Conservation (phyloP, 1,140 invertebrate genomes). For the Brachionus angularis region DNA sequence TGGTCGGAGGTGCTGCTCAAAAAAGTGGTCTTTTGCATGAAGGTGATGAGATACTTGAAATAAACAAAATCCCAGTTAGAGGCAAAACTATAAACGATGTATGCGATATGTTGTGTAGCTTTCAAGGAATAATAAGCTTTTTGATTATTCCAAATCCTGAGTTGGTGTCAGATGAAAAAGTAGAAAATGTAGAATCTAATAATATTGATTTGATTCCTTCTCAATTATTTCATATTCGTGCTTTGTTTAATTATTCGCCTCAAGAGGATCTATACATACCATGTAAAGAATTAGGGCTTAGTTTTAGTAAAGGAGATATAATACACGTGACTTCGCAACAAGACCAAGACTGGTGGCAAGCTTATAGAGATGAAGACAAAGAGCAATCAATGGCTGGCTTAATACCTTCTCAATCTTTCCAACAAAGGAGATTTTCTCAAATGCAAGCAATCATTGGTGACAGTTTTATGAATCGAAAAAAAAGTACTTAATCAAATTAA, state of each 20-base stretch:
- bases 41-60: constrained; percentile 92
- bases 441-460: constrained; percentile 39
- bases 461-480: constrained; percentile 36
- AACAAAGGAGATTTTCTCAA: constrained; percentile 70
- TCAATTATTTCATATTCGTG: constrained; percentile 70
- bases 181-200: not conserved
- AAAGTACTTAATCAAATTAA: no score
- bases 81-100: constrained; percentile 96
- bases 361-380: constrained; percentile 51
- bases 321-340: constrained; percentile 86
- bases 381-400: constrained; percentile 71
- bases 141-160: constrained; percentile 70
- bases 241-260: constrained; percentile 95
- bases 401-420: constrained; percentile 88
- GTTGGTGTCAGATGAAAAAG: not conserved
- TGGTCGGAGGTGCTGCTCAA: constrained; percentile 87
- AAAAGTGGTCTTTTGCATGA: constrained; percentile 84
- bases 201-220: not conserved
- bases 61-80: constrained; percentile 88
- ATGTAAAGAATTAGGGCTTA: constrained; percentile 87
- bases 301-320: constrained; percentile 86
- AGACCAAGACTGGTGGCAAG: constrained; percentile 66
- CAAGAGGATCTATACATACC: constrained; percentile 96
- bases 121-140: constrained; percentile 90
- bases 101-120: constrained; percentile 85